Conservation (phyloP, 1,140 invertebrate genomes). For the Akabosia matsudoensis region DNA sequence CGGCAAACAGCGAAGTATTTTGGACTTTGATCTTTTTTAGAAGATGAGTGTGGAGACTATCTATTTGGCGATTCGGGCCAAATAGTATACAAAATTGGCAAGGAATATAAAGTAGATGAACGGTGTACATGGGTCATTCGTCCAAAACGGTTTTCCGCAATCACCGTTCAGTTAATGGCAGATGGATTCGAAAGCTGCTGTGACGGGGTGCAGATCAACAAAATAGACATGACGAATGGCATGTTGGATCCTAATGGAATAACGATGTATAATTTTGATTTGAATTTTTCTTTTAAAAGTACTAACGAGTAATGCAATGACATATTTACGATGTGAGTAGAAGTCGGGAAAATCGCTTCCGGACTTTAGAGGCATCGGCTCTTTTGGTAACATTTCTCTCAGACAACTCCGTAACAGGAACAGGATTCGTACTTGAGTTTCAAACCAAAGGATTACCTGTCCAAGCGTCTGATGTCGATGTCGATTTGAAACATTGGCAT, state of each 20-base stretch:
- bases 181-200: constrained; percentile 26
- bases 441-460: neutral
- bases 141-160: neutral
- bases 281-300: neutral
- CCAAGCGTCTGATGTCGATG: neutral
- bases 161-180: constrained; percentile 7
- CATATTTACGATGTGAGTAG: neutral
- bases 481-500: neutral
- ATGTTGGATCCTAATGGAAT: neutral
- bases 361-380: neutral
- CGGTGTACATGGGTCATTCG: constrained; percentile 6
- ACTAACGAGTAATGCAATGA: neutral
- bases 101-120: neutral
- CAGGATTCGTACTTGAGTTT: constrained; percentile 9
- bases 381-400: constrained; percentile 10
- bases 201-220: neutral
- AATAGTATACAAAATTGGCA: neutral
- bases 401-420: constrained; percentile 2
- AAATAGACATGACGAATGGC: neutral
- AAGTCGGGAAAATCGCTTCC: constrained; percentile 21
- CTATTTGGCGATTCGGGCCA: neutral
- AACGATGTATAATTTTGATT: neutral
- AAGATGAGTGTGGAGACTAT: neutral
- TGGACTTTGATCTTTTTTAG: too few species aligned
- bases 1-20: neutral